These are phyloP conservation scores for Heliothis peltigera DNA, from an alignment of 2,888 invertebrate genomes.

Conservation along the genomic window DNA sequence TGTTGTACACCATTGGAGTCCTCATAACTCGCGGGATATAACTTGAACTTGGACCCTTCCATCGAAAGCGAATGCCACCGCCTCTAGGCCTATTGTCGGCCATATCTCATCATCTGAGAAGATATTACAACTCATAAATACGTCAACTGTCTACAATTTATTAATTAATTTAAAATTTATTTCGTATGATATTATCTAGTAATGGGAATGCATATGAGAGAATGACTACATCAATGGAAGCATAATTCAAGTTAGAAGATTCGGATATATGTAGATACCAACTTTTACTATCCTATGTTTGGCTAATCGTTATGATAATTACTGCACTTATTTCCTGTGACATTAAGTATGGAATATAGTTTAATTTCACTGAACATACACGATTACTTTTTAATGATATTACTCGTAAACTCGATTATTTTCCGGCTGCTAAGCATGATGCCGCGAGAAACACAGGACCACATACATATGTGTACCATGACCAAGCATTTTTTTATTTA, in stretches of 20 bases:
- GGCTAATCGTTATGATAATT: too few relatives aligned
- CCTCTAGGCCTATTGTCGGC: slow-evolving; percentile 35
- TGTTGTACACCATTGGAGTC: slow-evolving; percentile 12
- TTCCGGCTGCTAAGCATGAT: background rate
- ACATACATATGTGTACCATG: slow-evolving; percentile 17
- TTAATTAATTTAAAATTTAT: slow-evolving; percentile 27
- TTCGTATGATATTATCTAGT: background rate
- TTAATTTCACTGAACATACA: background rate
- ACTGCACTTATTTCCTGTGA: too few relatives aligned
- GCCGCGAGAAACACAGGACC: background rate
- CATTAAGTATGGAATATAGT: too few relatives aligned
- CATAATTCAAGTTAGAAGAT: too few relatives aligned
- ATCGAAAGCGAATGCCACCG: slow-evolving; percentile 1
- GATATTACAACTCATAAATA: slow-evolving; percentile 38
- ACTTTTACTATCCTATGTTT: too few relatives aligned
- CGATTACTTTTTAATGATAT: background rate
- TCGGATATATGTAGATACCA: too few relatives aligned
- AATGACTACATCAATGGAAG: background rate
- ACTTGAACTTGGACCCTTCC: slow-evolving; percentile 34
- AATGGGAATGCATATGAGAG: background rate
- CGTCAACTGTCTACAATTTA: slow-evolving; percentile 13
- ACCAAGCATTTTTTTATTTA: slow-evolving; percentile 39
- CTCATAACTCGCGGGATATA: slow-evolving; percentile 30
- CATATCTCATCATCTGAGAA: slow-evolving; percentile 8
- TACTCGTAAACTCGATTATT: background rate